A percentile compares a stretch with the other conserved stretches of the same genome.
Evolutionary conservation across 2,797 vertebrate genomes (phyloP).

Genomic region (Chrosomus eos): DNA sequence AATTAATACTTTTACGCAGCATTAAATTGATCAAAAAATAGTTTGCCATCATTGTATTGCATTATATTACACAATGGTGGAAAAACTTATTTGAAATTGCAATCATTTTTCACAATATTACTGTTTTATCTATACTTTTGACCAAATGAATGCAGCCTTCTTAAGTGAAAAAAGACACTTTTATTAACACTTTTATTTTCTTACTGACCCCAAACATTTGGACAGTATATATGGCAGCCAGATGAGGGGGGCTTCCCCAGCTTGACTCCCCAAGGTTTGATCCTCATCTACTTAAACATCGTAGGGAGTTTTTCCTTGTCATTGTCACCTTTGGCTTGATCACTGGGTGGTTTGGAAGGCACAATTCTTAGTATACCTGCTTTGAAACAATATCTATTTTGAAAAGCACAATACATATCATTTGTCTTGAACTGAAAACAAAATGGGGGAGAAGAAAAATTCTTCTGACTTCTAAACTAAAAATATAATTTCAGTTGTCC

Average conservation of each 20-base stretch:
- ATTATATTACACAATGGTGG: background rate
- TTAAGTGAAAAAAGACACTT: background rate
- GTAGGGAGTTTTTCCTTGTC: background rate
- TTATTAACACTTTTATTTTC: background rate
- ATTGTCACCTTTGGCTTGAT: background rate
- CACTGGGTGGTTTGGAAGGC: background rate
- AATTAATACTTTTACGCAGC: background rate
- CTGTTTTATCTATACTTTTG: background rate
- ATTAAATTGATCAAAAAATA: background rate
- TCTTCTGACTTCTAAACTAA: background rate
- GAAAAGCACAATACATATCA: background rate
- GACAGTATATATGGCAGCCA: background rate
- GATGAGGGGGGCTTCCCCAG: background rate
- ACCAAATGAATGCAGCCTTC: background rate
- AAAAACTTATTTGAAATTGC: background rate
- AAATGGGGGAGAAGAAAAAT: background rate
- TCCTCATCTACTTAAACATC: background rate
- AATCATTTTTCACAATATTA: background rate
- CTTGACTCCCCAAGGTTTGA: background rate
- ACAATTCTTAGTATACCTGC: background rate
- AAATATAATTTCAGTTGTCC: slow-evolving; percentile 12
- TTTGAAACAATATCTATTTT: background rate
- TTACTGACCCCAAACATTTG: background rate
- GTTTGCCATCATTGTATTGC: background rate
- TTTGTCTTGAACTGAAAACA: background rate